Evolutionary conservation across 1,140 invertebrate species (phyloP), one percentile per base, ranked within the genome.

Genomic region (Metopolophium dirhodum): DNA sequence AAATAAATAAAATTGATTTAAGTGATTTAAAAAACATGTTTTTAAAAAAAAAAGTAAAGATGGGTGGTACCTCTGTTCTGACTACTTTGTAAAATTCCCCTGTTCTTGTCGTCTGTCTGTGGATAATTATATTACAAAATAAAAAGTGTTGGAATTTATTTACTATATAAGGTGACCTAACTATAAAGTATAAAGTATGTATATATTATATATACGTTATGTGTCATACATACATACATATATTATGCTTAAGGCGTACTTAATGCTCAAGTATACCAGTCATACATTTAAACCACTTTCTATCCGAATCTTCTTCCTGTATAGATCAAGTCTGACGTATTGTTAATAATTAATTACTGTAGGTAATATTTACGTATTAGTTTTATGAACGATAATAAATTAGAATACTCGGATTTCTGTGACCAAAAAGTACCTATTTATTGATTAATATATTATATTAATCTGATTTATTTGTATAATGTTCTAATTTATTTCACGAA

Each of bases 281-380:
- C 41, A 89, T 37, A 89, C 35, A 89, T 35, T 54, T 57, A 88
- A 14, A 89, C 35, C 51, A 89, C 88, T 89, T 89, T 89, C 88
- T 89, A 89, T 89, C 87, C n/a, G n/a, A 22, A 35, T 88, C 87
- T 89, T 89, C 49, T 89, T 89, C 87, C 87, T 89, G 87, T 37
- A 51, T 37, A 51, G 26, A 88, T 54, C 87, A 37, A 51, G 87
- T 37, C 26, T 89, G 47, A 47, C 26, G 30, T 30, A 45, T 18
- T 51, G 49, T 20, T 41, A 14, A 47, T 87, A 35, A n/a, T 18
- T 87, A 86, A n/a, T n/a, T 26, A 45, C 37, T 87, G 49, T 22
- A 41, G 2, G 41, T 41, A 49, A n/a, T 49, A 87, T 88, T 35
- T 49, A 37, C 8, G 8, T 89, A 37, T 54, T 89, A 37, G 35